Conservation (phyloP, 2,888 invertebrate species). For the Choreutis nemorana region DNA sequence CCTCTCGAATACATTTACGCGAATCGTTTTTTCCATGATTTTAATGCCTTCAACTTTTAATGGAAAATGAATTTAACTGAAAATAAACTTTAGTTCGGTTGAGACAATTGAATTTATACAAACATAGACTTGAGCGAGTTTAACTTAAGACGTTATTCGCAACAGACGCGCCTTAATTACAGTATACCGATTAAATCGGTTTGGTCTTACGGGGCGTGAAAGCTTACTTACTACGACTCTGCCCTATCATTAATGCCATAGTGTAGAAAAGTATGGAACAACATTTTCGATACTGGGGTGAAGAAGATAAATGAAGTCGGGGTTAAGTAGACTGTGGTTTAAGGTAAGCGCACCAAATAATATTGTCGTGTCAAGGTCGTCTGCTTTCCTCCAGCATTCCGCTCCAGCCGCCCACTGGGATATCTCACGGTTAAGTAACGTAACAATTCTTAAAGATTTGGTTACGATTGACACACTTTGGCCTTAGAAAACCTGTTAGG, state of each 20-base stretch:
- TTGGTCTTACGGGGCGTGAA: conserved; percentile 46
- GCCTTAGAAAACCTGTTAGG: conserved; percentile 12
- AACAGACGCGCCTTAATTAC: conserved; percentile 39
- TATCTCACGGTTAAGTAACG: conserved; percentile 57
- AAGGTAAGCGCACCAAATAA: conserved; percentile 50
- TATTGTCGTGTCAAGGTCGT: conserved; percentile 61
- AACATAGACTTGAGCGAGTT: conserved; percentile 1
- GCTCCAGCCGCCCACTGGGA: conserved; percentile 58
- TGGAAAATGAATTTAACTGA: conserved; percentile 1
- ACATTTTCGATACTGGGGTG: conserved; percentile 15
- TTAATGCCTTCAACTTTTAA: too few species aligned
- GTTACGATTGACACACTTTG: conserved; percentile 43
- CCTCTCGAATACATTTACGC: conserved; percentile 61
- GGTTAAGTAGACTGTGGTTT: conserved; percentile 26
- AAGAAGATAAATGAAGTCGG: conserved; percentile 11
- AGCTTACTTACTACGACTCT: conserved; percentile 35
- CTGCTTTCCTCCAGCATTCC: conserved; percentile 63
- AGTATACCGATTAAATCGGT: conserved; percentile 35
- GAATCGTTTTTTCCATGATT: conserved; percentile 62
- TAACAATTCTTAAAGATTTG: conserved; percentile 48
- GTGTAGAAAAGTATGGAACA: conserved; percentile 15
- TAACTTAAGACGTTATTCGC: conserved; percentile 21
- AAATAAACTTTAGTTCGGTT: not conserved
- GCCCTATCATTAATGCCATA: conserved; percentile 29
- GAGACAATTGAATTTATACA: not conserved